Evolutionary conservation across 2,888 invertebrate genomes (phyloP), one percentile per base, ranked within the genome.

Genomic region (Drosophila fungiperda): DNA sequence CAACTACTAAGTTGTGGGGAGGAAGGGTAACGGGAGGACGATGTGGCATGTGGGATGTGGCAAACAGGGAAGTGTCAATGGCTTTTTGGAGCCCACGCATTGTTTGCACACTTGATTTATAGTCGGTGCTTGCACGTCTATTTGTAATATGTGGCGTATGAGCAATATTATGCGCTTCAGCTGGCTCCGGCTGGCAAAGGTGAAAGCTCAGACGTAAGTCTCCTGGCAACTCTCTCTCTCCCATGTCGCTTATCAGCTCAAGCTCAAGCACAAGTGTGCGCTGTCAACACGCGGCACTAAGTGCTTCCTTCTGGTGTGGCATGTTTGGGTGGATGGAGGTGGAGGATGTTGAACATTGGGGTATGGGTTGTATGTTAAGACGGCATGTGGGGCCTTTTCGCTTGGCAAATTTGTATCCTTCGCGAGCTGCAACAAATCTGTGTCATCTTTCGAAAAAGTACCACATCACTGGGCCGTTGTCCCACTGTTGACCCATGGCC

Each of bases 321-420:
- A 49, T 55, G 45, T 17, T 32, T 45, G 58, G 36, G 12, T 20
- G 26, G 26, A 26, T 26, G 26, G 26, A 2, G 26, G 26, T 26
- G 26, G 26, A 2, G 53, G 7, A 38, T 20, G 8, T 5, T 11
- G 42, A 3, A 15, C 15, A 15, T 6, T 6, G n/a, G 12, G 15
- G 2, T 29, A 29, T n/a, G 49, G n/a, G 42, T 29, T 29, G 29
- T 29, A 6, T 29, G 20, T 1, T 36, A 12, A 11, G 40, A 20
- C 11, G 29, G 23, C 23, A 9, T 42, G 60, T 35, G 53, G 53
- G 17, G 42, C 26, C 20, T 38, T 32, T 45, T 36, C 9, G 58
- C 50, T 33, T 87, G 83, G 87, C 90, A 87, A 90, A 90, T 87
- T 90, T 90, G 90, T 90, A 88, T 90, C 90, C 86, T 79, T 76